These are phyloP conservation scores for Caiman crocodilus DNA, from an alignment of 2,797 vertebrate genomes.

Conservation along the genomic window DNA sequence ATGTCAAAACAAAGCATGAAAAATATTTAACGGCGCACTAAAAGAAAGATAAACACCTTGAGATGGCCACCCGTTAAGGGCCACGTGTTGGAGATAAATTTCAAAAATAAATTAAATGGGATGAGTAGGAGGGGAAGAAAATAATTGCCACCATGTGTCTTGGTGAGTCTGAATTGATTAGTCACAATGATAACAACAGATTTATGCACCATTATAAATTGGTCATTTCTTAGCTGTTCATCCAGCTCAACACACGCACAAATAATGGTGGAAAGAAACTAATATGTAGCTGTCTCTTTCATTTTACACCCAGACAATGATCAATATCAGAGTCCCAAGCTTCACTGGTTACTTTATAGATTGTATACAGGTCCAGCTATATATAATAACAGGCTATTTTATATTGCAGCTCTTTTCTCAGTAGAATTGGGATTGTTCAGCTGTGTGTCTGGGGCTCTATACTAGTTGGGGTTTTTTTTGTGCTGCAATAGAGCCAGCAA, in stretches of 20 bases:
- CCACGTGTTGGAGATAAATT: neutral
- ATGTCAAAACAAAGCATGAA: constrained; percentile 40
- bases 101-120: neutral
- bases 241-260: neutral
- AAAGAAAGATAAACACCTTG: neutral
- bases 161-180: neutral
- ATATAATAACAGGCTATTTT: neutral
- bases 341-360: neutral
- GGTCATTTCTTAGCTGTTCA: constrained; percentile 17
- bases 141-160: constrained; percentile 15
- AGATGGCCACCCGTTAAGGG: constrained; percentile 4
- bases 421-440: neutral
- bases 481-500: neutral
- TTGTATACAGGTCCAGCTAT: neutral
- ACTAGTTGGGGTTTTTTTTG: neutral
- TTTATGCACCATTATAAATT: neutral
- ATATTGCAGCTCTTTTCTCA: neutral
- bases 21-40: constrained; percentile 32
- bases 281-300: neutral
- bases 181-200: neutral
- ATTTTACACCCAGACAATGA: neutral
- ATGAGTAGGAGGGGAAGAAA: neutral
- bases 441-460: neutral
- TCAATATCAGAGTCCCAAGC: neutral
- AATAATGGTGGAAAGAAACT: neutral